Evolutionary conservation across 2,888 invertebrate species (phyloP), one percentile per base, ranked within the genome.

Genomic region (Oeneis ivallda): DNA sequence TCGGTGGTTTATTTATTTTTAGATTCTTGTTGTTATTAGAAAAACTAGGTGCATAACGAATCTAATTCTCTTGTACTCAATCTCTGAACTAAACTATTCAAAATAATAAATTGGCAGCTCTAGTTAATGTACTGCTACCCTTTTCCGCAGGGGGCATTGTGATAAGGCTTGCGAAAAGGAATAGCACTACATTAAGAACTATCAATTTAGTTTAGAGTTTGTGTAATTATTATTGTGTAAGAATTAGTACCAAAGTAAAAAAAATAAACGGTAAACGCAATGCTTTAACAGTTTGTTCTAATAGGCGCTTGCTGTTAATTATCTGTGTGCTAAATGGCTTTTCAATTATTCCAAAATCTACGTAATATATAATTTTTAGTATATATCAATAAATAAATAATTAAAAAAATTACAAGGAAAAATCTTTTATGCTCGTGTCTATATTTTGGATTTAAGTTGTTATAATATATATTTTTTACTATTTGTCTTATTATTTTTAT

Each of bases 391-490:
- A 76, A 52, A 43, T 39, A 34, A 2, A 2, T 34, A 34, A 37
- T 37, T 37, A 49, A 72, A 74, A 76, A 61, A 37, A 37, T 34
- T 5, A 34, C 15, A 5, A 26, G 8, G n/a, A 11, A n/a, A 15
- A n/a, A 13, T 5, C 13, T 39, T 45, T 54, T 37, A 47, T n/a
- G 47, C 56, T 63, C 26, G 59, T 57, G 17, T 15, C 39, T 53
- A 53, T 62, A 49, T 65, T 64, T 67, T 64, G 57, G 15, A 32
- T 41, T 26, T 54, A 65, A 58, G 39, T 47, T 58, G 32, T 47
- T 43, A 13, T 60, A 50, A n/a, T n/a, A n/a, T n/a, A n/a, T n/a
- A n/a, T n/a, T 26, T 32, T 15, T 64, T 72, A 68, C 77, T 77
- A 47, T 26, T 41, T 47, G 1, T 15, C 0, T 47, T 47, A 47